These are phyloP conservation scores for Eretmocerus hayati DNA, from an alignment of 2,888 invertebrate genomes.

Conservation along the genomic window DNA sequence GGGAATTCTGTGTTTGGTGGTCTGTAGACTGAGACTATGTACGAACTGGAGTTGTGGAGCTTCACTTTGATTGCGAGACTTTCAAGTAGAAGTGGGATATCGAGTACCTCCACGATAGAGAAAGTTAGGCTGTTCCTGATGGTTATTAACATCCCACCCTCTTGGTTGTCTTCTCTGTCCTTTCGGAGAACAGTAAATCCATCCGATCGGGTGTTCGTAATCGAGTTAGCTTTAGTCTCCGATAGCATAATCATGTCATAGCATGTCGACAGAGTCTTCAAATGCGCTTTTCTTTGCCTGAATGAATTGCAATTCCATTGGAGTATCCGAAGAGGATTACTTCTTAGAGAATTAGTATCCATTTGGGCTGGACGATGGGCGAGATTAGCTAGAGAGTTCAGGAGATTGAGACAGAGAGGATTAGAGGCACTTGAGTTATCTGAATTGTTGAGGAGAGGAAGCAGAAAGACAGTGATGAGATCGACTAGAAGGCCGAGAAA, in stretches of 20 bases:
- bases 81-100: slow-evolving; percentile 6
- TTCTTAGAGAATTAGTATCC: neutral
- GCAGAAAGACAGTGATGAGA: neutral
- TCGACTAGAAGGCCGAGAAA: neutral
- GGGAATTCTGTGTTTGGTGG: neutral
- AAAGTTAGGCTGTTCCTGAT: slow-evolving; percentile 7
- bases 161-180: neutral
- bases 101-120: neutral
- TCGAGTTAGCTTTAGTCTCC: neutral
- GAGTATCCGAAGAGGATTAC: slow-evolving; percentile 11
- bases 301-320: slow-evolving; percentile 13
- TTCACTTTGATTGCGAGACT: slow-evolving; percentile 1
- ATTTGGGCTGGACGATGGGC: too few species aligned
- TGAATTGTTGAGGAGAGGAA: neutral
- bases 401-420: neutral
- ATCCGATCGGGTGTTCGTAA: neutral
- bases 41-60: neutral
- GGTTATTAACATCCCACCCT: slow-evolving; percentile 7
- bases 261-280: neutral
- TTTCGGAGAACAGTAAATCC: slow-evolving; percentile 6
- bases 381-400: too few species aligned
- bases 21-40: slow-evolving; percentile 1
- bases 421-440: neutral
- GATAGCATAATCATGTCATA: slow-evolving; percentile 3
- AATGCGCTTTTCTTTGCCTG: neutral